Conservation (phyloP, 1,140 invertebrate genomes). For the Eriocheir sinensis region DNA sequence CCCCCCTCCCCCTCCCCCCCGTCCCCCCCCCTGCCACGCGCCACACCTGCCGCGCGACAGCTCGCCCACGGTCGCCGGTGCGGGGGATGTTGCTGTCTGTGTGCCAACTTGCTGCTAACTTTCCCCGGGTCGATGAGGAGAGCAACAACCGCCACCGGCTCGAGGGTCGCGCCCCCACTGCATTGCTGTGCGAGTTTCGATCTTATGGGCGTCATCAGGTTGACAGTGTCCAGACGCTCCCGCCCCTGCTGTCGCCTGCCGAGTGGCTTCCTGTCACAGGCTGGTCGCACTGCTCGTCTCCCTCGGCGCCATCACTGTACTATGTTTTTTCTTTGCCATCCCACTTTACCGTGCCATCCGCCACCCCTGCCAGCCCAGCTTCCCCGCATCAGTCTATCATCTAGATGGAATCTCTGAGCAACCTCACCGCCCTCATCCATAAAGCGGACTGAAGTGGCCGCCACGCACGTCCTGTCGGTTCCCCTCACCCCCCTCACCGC, state of each 20-base stretch:
- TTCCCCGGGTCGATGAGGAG: slow-evolving; percentile 57
- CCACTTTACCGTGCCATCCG: not conserved
- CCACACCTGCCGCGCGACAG: not conserved
- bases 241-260: slow-evolving; percentile 35
- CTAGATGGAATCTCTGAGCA: not conserved
- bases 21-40: not conserved
- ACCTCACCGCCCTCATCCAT: not conserved
- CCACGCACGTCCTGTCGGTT: not conserved
- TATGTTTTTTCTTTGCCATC: not conserved
- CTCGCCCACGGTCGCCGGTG: not conserved
- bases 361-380: not conserved
- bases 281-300: slow-evolving; percentile 2
- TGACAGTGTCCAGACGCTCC: slow-evolving; percentile 28
- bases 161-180: slow-evolving; percentile 37
- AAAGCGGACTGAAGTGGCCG: not conserved
- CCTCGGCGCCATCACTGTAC: not conserved
- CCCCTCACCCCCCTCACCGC: not conserved
- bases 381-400: slow-evolving; percentile 14
- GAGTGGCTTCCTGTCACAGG: slow-evolving; percentile 27
- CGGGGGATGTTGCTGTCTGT: slow-evolving; percentile 31
- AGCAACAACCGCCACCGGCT: slow-evolving; percentile 44
- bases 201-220: slow-evolving; percentile 30
- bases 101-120: slow-evolving; percentile 54
- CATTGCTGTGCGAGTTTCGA: slow-evolving; percentile 23
- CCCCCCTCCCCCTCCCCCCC: not conserved